A percentile compares a stretch with the other conserved stretches of the same genome.
phyloP scores from a whole-genome alignment of 2,113 vertebrate species.

The Anthoscopus minutus region DNA sequence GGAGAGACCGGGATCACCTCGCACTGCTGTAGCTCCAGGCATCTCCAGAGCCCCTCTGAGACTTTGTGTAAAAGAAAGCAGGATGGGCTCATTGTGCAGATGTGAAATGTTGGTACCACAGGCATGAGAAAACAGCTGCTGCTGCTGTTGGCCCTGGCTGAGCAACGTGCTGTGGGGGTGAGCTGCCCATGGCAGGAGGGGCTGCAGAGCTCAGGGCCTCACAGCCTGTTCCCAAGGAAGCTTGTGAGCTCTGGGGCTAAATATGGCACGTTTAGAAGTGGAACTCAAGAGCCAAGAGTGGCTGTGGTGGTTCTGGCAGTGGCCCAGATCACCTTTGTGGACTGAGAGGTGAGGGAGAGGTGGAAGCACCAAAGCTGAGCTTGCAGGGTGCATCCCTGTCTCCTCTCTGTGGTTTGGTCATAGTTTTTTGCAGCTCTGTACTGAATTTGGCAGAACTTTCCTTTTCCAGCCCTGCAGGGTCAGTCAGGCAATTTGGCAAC shows the following conservation, averaged over 20 bases:
- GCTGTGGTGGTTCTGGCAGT: neutral
- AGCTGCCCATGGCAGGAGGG: neutral
- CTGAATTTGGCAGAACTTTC: neutral
- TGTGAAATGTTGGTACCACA: neutral
- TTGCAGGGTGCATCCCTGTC: neutral
- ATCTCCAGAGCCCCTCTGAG: neutral
- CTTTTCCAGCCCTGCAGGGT: neutral
- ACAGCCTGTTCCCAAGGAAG: neutral
- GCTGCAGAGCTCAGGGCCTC: neutral
- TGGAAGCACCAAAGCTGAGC: neutral
- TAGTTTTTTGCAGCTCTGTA: neutral
- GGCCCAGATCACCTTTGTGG: neutral
- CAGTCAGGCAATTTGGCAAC: rapidly evolving
- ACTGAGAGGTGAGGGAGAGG: neutral
- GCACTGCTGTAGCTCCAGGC: neutral
- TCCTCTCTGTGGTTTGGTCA: neutral
- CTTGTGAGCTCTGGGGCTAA: neutral
- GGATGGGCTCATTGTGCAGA: neutral
- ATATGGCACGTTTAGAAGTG: neutral
- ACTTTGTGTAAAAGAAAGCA: neutral
- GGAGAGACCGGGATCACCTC: neutral
- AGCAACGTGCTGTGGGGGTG: rapidly evolving
- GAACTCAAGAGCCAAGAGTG: neutral
- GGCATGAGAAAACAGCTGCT: neutral
- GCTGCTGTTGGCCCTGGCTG: neutral